These are phyloP conservation scores for Microcebus lehilahytsara DNA, from an alignment of 2,113 vertebrate genomes.

Conservation along the genomic window DNA sequence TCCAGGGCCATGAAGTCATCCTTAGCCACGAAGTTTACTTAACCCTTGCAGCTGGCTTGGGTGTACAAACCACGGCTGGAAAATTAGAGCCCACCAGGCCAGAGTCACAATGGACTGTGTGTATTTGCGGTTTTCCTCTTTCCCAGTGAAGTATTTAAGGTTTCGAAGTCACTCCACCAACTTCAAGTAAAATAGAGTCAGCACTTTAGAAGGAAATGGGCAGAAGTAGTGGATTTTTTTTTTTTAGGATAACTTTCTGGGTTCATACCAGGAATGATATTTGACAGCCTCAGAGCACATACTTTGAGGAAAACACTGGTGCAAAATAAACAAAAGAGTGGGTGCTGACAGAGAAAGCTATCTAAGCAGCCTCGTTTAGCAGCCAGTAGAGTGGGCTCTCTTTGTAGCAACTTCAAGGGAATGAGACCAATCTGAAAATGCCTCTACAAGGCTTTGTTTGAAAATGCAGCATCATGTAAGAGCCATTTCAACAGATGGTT, in stretches of 20 bases:
- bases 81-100: conserved; percentile 39
- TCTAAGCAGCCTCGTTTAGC: not conserved
- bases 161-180: conserved; percentile 60
- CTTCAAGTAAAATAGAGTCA: conserved; percentile 62
- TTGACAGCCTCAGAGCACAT: conserved; percentile 27
- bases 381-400: not conserved
- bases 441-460: conserved; percentile 58
- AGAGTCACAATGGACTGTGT: conserved; percentile 69
- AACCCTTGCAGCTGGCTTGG: conserved; percentile 49
- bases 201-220: conserved; percentile 68
- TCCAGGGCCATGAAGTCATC: conserved; percentile 57
- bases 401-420: conserved; percentile 32
- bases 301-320: conserved; percentile 30
- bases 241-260: conserved; percentile 14
- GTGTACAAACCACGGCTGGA: conserved; percentile 61
- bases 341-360: not conserved
- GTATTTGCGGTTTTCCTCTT: conserved; percentile 63
- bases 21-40: conserved; percentile 54
- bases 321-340: conserved; percentile 27
- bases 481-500: conserved; percentile 69
- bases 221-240: conserved; percentile 38
- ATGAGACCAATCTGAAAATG: conserved; percentile 51
- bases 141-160: conserved; percentile 54
- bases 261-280: conserved; percentile 58
- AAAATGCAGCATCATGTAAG: conserved; percentile 57